These are phyloP conservation scores for Laticauda laticaudata DNA, from an alignment of 2,113 vertebrate genomes.

Conservation along the genomic window DNA sequence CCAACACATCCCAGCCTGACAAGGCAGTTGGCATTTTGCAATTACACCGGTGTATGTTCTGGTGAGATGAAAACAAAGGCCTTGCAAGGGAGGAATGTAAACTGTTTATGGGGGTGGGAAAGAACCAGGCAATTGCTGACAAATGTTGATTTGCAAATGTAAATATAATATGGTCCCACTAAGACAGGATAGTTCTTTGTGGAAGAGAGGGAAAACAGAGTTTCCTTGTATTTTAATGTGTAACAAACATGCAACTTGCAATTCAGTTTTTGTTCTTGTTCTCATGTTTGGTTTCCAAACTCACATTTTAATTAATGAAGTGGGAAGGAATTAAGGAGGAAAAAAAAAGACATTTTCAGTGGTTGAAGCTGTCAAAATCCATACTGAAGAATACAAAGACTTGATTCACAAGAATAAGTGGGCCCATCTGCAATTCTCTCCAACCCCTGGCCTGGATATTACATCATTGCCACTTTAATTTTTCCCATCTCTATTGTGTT, in stretches of 20 bases:
- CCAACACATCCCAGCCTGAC: not conserved
- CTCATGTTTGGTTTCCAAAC: not conserved
- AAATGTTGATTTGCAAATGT: not conserved
- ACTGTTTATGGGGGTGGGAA: slow-evolving; percentile 23
- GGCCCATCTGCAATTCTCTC: not conserved
- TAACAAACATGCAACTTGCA: not conserved
- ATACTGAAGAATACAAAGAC: not conserved
- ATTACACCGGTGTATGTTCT: not conserved
- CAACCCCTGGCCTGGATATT: not conserved
- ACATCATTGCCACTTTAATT: not conserved
- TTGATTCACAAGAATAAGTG: not conserved
- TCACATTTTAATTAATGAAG: not conserved
- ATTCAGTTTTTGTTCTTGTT: not conserved
- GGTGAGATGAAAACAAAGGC: slow-evolving; percentile 34
- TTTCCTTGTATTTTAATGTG: not conserved
- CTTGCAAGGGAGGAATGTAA: not conserved
- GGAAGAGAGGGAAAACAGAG: not conserved
- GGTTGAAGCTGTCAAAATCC: not conserved
- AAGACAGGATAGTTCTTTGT: not conserved
- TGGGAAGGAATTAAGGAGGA: not conserved
- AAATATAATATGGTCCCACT: not conserved
- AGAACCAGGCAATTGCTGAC: slow-evolving; percentile 37
- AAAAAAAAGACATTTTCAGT: not conserved
- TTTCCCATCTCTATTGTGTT: not conserved
- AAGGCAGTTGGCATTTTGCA: slow-evolving; percentile 25